Evolutionary conservation across 2,113 vertebrate species (phyloP).

Genomic region (Uria lomvia): DNA sequence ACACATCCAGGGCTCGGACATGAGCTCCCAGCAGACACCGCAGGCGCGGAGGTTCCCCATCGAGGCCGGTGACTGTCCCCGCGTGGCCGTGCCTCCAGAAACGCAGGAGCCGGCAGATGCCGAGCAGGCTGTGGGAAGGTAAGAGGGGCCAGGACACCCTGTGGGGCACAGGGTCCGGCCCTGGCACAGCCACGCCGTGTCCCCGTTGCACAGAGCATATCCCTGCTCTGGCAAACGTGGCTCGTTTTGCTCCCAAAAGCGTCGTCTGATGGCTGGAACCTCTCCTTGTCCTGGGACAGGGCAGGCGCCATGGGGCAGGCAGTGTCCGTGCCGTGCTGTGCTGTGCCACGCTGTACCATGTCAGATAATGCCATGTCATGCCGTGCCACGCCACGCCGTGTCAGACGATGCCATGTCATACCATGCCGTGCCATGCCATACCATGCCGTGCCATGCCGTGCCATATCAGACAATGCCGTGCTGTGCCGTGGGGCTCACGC

Average conservation of each 20-base stretch:
- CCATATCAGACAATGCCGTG: not conserved
- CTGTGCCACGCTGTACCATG: fast-evolving
- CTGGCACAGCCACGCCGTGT: fast-evolving
- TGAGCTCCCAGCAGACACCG: conserved; percentile 63
- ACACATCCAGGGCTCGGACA: conserved; percentile 10
- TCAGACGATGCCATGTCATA: fast-evolving
- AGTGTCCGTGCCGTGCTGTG: fast-evolving
- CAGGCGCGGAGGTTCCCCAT: conserved; percentile 67
- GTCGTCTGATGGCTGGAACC: fast-evolving
- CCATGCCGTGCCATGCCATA: too few relatives aligned
- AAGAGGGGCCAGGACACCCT: not conserved
- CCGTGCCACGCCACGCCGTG: not conserved
- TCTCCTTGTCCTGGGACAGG: not conserved
- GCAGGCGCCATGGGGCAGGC: not conserved
- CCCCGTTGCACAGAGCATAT: not conserved
- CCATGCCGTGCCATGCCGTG: fast-evolving
- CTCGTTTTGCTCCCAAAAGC: not conserved
- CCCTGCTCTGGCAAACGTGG: fast-evolving
- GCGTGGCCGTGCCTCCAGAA: conserved; percentile 35
- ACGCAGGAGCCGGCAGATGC: not conserved
- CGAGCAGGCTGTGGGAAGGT: not conserved
- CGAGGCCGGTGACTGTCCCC: conserved; percentile 73
- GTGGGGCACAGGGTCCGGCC: fast-evolving
- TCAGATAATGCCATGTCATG: too few relatives aligned
- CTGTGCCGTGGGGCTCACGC: not conserved